Evolutionary conservation across 2,888 invertebrate genomes (phyloP).

Genomic region (Apamea epomidion): DNA sequence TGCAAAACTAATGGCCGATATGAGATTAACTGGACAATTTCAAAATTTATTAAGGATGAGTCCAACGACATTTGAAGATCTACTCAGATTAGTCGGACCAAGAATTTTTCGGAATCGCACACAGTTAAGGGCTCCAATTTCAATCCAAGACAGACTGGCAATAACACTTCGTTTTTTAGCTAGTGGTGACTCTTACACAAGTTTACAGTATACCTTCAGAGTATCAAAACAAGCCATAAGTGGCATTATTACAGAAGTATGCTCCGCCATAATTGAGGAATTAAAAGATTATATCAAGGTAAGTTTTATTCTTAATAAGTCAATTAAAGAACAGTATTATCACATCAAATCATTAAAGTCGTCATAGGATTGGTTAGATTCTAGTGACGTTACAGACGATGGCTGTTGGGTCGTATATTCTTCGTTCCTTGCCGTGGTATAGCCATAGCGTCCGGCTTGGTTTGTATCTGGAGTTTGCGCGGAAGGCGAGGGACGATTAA

Average conservation of each 20-base stretch:
- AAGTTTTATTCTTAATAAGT: no score
- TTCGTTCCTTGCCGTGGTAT: not conserved
- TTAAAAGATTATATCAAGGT: no score
- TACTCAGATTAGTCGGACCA: constrained; percentile 53
- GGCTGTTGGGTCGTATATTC: no score
- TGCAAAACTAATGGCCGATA: constrained; percentile 53
- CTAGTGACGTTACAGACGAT: no score
- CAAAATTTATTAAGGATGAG: constrained; percentile 54
- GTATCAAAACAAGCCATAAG: constrained; percentile 31
- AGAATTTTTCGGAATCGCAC: constrained; percentile 51
- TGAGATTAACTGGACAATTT: constrained; percentile 57
- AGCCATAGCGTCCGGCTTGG: constrained; percentile 20
- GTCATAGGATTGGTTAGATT: no score
- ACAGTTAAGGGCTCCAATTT: constrained; percentile 52
- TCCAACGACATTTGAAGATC: constrained; percentile 38
- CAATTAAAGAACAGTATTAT: no score
- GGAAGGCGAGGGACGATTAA: constrained; percentile 11
- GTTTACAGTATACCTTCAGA: constrained; percentile 42
- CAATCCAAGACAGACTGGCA: constrained; percentile 52
- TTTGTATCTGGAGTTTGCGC: constrained; percentile 34
- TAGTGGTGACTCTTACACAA: constrained; percentile 37
- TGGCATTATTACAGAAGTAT: no score
- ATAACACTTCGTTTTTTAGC: constrained; percentile 46
- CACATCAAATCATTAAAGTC: no score
- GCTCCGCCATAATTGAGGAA: no score